phyloP scores from a whole-genome alignment of 2,797 vertebrate species.

The Hippoglossus hippoglossus region DNA sequence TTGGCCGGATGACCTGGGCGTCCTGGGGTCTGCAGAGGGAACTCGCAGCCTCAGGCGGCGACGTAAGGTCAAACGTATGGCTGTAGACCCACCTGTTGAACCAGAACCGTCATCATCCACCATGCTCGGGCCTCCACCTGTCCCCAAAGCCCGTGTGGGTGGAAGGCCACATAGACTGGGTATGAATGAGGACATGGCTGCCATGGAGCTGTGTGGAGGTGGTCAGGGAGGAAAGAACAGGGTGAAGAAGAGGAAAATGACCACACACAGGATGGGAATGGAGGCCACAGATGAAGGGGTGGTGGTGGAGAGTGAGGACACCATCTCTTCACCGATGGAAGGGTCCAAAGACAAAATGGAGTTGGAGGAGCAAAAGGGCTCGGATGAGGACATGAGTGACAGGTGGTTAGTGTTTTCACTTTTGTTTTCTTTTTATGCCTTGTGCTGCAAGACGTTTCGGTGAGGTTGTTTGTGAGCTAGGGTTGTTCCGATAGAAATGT shows the following conservation, averaged over 20 bases:
- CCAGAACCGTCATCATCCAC: constrained; percentile 73
- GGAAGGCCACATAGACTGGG: constrained; percentile 81
- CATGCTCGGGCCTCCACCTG: constrained; percentile 82
- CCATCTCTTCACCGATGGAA: constrained; percentile 75
- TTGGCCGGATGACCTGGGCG: constrained; percentile 91
- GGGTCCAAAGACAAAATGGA: constrained; percentile 95
- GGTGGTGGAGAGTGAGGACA: constrained; percentile 94
- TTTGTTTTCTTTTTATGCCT: constrained; percentile 26
- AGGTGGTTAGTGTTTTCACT: constrained; percentile 90
- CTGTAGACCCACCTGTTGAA: constrained; percentile 91
- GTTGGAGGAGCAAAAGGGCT: constrained; percentile 94
- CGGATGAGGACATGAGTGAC: constrained; percentile 99
- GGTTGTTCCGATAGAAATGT: too few relatives aligned
- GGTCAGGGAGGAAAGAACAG: constrained; percentile 87
- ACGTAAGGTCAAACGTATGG: constrained; percentile 97
- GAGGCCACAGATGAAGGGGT: constrained; percentile 93
- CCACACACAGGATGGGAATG: constrained; percentile 81
- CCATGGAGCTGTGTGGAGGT: constrained; percentile 80
- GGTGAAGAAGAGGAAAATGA: constrained; percentile 94
- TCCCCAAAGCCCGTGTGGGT: constrained; percentile 86
- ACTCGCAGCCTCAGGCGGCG: constrained; percentile 90
- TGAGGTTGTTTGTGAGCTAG: not conserved
- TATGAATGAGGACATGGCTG: constrained; percentile 77
- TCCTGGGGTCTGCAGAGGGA: constrained; percentile 81
- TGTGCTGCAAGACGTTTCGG: constrained; percentile 1